Base-by-base conservation (phyloP, 2,888 invertebrate genomes). In the Beris chalybata region DNA sequence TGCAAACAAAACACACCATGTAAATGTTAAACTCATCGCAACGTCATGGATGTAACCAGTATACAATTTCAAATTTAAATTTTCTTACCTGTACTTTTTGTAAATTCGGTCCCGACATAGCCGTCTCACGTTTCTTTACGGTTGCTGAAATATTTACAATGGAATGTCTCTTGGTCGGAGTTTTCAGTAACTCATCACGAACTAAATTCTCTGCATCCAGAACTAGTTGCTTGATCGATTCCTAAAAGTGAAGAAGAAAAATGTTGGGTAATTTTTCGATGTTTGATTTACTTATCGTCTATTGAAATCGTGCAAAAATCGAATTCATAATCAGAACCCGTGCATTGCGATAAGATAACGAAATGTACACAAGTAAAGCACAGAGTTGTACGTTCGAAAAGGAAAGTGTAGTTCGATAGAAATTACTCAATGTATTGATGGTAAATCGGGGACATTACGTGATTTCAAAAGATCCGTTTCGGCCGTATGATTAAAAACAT, bases 161-260 rank as follows among this genome's bases (percentile, higher is more conserved):
- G 54, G 70, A 67, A 74, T 77, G 77, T 72, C 77, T 76, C 72
- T 77, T 79, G 70, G 75, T 76, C 72, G 80, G 80, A 70, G 80
- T 80, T 74, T 79, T 80, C 72, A 79, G 72, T 64, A 69, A 55
- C 71, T 78, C 78, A 74, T 81, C 83, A 79, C 84, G 86, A 58
- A 93, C 91, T 78, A 93, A 83, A 78, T 90, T 89, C 76, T 93
- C 93, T 13, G 91, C 93, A 75, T 90, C 88, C 73, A 89, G 87
- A 68, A 93, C 91, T 68, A 93, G 82, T 78, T 89, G 86, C 75
- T 88, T 87, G 72, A 91, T 89, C 76, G 88, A 86, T 47, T 66
- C 67, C 66, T 67, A 12, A 7, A 38, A 15, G 57, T 31, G 30
- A 15, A 5, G 22, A 55, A 54, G n/a, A 45, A 64, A 54, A 59